phyloP scores from a whole-genome alignment of 2,113 vertebrate genomes.

The Panthera uncia region DNA sequence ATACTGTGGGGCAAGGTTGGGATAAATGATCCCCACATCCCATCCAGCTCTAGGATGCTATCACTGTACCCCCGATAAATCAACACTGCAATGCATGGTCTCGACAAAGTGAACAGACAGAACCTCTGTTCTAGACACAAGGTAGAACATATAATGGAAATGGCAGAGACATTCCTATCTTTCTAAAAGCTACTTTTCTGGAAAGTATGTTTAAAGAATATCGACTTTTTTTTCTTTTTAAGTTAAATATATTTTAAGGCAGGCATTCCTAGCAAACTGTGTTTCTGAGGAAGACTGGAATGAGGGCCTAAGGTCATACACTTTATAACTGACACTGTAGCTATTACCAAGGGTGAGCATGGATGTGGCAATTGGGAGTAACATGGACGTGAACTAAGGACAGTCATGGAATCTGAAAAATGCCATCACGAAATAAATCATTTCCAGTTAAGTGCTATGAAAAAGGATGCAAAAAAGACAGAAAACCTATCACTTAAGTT shows the following conservation, averaged over 20 bases:
- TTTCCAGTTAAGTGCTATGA: neutral
- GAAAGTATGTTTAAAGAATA: neutral
- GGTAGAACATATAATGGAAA: neutral
- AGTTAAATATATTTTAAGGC: neutral
- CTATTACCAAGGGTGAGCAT: neutral
- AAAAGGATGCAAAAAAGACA: neutral
- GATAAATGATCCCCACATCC: neutral
- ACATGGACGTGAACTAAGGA: neutral
- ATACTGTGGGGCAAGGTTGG: neutral
- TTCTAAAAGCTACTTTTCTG: neutral
- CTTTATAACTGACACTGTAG: neutral
- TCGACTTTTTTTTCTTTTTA: neutral
- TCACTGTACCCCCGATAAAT: neutral
- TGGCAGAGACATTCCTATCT: neutral
- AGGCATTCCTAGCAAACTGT: neutral
- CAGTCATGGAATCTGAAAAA: neutral
- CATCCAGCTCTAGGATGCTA: neutral
- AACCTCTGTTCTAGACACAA: neutral
- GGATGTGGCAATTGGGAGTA: neutral
- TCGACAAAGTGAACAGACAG: neutral
- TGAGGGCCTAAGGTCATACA: neutral
- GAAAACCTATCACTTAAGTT: neutral
- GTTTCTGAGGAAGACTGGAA: neutral
- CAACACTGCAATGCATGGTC: neutral
- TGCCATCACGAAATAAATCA: neutral